A percentile compares a stretch with the other conserved stretches of the same genome.
phyloP scores from a whole-genome alignment of 2,888 invertebrate genomes.

The Lapara coniferarum region DNA sequence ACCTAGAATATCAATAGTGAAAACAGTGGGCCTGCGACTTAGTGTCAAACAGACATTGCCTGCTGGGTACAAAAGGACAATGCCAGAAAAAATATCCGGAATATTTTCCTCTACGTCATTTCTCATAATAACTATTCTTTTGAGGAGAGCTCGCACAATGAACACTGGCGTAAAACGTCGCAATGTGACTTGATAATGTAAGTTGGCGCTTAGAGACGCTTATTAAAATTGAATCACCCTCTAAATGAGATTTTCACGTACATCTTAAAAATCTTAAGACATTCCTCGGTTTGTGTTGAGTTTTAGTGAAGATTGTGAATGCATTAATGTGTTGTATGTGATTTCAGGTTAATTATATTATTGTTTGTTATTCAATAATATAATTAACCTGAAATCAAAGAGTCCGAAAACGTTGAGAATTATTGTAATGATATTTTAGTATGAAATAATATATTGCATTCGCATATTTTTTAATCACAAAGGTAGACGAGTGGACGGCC shows the following conservation, averaged over 20 bases:
- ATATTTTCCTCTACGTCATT: conserved; percentile 51
- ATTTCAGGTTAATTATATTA: not conserved
- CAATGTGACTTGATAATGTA: conserved; percentile 63
- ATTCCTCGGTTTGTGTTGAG: conserved; percentile 46
- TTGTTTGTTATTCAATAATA: too few species aligned
- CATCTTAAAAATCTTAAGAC: conserved; percentile 39
- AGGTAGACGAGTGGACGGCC: too few species aligned
- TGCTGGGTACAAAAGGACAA: conserved; percentile 44
- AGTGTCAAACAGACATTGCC: conserved; percentile 40
- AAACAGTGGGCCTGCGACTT: conserved; percentile 47
- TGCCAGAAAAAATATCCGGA: conserved; percentile 43
- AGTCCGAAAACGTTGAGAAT: too few species aligned
- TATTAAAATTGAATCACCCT: conserved; percentile 65
- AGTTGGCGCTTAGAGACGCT: conserved; percentile 58
- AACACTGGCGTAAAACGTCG: conserved; percentile 49
- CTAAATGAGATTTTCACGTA: conserved; percentile 54
- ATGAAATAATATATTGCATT: too few species aligned
- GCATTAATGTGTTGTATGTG: not conserved
- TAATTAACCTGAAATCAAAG: too few species aligned
- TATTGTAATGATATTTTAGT: too few species aligned
- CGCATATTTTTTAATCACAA: too few species aligned
- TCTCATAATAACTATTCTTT: conserved; percentile 57
- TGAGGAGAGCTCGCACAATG: conserved; percentile 53
- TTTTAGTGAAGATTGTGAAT: conserved; percentile 34
- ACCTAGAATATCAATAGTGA: conserved; percentile 27